Evolutionary conservation across 2,797 vertebrate genomes (phyloP), one percentile per base, ranked within the genome.

Genomic region (Jordanella pulchra): DNA sequence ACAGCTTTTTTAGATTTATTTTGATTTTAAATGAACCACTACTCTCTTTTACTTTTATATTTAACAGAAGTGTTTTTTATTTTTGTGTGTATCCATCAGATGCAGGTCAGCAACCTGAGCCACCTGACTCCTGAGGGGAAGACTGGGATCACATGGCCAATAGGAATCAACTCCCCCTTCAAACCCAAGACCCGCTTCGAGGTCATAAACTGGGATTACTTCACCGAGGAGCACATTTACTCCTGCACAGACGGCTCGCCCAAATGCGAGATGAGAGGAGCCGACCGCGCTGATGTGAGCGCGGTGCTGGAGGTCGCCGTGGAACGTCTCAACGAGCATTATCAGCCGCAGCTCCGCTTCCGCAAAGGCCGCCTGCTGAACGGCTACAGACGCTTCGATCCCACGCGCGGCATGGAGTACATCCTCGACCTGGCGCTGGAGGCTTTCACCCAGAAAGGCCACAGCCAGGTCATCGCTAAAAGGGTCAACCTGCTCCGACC

Each of bases 191-290:
- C 97, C 0, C 97, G 97, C 53, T 99, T 99, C n/a, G 98, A 99
- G 89, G 96, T 99, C 0, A 94, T 99, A 82, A 96, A 95, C 93
- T 99, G 98, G 98, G 97, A 99, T 75, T 98, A 99, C 91, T 99
- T 99, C 84, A 99, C 97, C 0, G 98, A 99, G 73, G 97, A 97
- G 87, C 96, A 99, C 32, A 94, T 96, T 27, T 99, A 97, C 93
- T 95, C 96, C 3, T 99, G 98, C 45, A 78, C 91, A 0, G 96
- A 97, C 0, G 95, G 96, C 65, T 93, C 96, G 4, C 97, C 98
- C 3, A 99, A 99, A 90, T 99, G 97, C 4, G 96, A 97, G 44
- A 95, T 99, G 73, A 93, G 92, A 7, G 98, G 97, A 1, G 96
- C 95, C 0, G 96, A 96, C 91, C 94, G 94, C 0, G 95, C 94